phyloP scores from a whole-genome alignment of 1,140 invertebrate species.

The Hyles vespertilio region DNA sequence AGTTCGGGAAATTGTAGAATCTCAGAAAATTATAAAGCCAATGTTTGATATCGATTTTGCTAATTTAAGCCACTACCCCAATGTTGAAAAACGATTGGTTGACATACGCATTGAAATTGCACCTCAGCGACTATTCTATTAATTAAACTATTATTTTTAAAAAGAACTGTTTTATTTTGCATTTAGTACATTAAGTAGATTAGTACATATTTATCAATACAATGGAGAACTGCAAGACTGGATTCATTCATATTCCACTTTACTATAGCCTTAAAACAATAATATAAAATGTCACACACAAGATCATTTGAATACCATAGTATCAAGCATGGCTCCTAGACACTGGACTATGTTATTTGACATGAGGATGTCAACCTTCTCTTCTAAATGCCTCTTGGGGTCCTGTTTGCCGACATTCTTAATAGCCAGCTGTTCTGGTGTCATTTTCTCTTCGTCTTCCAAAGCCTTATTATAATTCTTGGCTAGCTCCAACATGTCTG shows the following conservation, averaged over 20 bases:
- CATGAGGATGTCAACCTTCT: slow-evolving; percentile 98
- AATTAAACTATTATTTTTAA: slow-evolving; percentile 32
- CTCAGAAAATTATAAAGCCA: slow-evolving; percentile 44
- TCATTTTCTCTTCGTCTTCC: slow-evolving; percentile 99
- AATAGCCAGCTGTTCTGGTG: slow-evolving; percentile 98
- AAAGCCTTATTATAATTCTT: slow-evolving; percentile 99
- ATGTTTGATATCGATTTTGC: slow-evolving; percentile 61
- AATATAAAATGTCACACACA: slow-evolving; percentile 32
- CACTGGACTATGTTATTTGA: slow-evolving; percentile 99
- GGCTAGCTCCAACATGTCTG: slow-evolving; percentile 97
- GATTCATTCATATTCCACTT: slow-evolving; percentile 38
- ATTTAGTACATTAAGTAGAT: slow-evolving; percentile 35
- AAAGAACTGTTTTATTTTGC: slow-evolving; percentile 54
- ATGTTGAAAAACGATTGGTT: slow-evolving; percentile 33
- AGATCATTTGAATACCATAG: slow-evolving; percentile 90
- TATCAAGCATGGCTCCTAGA: slow-evolving; percentile 98
- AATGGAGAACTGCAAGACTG: slow-evolving; percentile 38
- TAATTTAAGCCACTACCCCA: slow-evolving; percentile 37
- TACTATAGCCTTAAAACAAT: slow-evolving; percentile 44
- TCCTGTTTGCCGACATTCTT: slow-evolving; percentile 99
- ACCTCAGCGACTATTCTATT: slow-evolving; percentile 49
- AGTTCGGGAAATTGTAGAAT: slow-evolving; percentile 46
- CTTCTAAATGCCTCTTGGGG: slow-evolving; percentile 99
- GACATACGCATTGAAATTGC: slow-evolving; percentile 53
- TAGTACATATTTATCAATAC: slow-evolving; percentile 48